A percentile compares a stretch with the other conserved stretches of the same genome.
These are phyloP conservation scores for Achroia grisella DNA, from an alignment of 1,140 invertebrate genomes.

Conservation along the genomic window DNA sequence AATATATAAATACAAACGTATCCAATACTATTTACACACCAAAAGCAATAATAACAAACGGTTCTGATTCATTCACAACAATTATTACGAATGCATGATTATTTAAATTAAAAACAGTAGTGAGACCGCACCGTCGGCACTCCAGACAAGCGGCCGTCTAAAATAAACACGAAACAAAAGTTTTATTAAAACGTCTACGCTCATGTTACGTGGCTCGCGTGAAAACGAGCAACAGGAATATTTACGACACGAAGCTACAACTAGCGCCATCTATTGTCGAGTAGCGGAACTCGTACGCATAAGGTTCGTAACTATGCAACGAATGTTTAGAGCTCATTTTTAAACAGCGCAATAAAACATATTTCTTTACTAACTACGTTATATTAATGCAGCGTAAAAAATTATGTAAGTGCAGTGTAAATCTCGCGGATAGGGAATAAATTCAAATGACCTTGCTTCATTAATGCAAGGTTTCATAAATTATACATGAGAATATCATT, in stretches of 20 bases:
- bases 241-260: conserved; percentile 9
- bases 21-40: background rate
- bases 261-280: conserved; percentile 45
- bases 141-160: conserved; percentile 26
- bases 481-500: conserved; percentile 61
- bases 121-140: conserved; percentile 11
- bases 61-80: conserved; percentile 14
- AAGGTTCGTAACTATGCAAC: conserved; percentile 20
- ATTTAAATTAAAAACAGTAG: conserved; percentile 25
- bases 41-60: too few relatives aligned
- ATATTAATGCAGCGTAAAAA: background rate
- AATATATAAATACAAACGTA: background rate
- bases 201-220: conserved; percentile 28
- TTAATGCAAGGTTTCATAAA: conserved; percentile 55
- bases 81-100: conserved; percentile 16
- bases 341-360: background rate
- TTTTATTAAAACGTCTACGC: conserved; percentile 45
- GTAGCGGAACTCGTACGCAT: conserved; percentile 38
- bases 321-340: conserved; percentile 6
- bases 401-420: conserved; percentile 12
- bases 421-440: conserved; percentile 37
- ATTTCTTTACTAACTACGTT: too few relatives aligned
- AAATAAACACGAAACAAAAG: conserved; percentile 47
- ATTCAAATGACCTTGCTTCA: conserved; percentile 62
- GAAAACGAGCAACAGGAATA: conserved; percentile 18